Evolutionary conservation across 2,888 invertebrate species (phyloP).

Genomic region (Hydrotaea cyrtoneurina): DNA sequence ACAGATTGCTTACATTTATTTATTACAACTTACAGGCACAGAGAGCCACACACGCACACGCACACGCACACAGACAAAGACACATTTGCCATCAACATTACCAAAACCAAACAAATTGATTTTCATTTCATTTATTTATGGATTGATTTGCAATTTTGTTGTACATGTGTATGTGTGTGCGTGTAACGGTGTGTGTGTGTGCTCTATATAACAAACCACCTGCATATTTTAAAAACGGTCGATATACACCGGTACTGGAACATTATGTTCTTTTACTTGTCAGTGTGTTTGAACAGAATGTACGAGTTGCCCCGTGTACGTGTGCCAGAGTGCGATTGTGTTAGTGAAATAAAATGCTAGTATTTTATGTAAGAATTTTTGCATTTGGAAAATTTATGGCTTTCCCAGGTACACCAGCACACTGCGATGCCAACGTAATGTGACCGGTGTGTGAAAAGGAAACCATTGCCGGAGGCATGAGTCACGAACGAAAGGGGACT

Average conservation of each 20-base stretch:
- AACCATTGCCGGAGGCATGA: too few relatives aligned
- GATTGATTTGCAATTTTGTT: conserved; percentile 64
- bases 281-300: background rate
- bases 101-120: conserved; percentile 62
- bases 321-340: background rate
- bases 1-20: conserved; percentile 57
- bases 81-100: background rate
- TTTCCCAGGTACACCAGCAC: background rate
- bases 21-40: conserved; percentile 43
- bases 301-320: background rate
- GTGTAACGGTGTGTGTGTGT: background rate
- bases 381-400: conserved; percentile 28
- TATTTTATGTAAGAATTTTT: conserved; percentile 28
- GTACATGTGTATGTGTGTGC: conserved; percentile 30
- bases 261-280: conserved; percentile 34
- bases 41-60: background rate
- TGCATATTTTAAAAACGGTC: conserved; percentile 56
- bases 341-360: conserved; percentile 15
- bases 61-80: background rate
- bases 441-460: background rate
- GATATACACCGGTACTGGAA: conserved; percentile 25
- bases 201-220: conserved; percentile 43
- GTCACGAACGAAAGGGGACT: too few relatives aligned
- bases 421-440: background rate
- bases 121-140: conserved; percentile 66